Base-by-base conservation (phyloP, 2,888 invertebrate species). In the Luffia ferchaultella region DNA sequence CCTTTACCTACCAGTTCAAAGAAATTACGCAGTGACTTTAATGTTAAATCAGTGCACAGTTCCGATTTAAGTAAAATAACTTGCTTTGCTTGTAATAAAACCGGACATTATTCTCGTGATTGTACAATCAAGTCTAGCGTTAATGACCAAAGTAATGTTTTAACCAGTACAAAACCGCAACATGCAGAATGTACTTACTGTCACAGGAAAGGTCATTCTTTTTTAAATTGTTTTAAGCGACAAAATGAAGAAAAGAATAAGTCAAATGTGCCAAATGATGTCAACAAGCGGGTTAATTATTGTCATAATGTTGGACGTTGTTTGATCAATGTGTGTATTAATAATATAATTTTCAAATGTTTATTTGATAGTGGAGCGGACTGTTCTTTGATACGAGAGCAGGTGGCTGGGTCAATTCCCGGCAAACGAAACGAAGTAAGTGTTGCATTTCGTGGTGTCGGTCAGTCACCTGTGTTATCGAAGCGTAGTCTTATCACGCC, bases 361-460 rank as follows among this genome's bases (percentile, higher is more conserved):
- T 45, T 62, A 1, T 56, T 61, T 42, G 42, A 48, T 19, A 48
- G 42, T 41, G 48, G 19, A 3, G 50, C 55, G 1, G 50, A 50
- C 17, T 51, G 58, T 16, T 60, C 60, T 1, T 41, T 61, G 0
- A 60, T 61, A 19, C 56, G 56, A 0, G 41, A 44, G 30, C 40
- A 50, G 0, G 44, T 55, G 7, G 5, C 58, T 0, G 56, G 55
- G 50, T 45, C 55, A 53, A 48, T 60, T 18, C 30, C 41, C 3
- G 54, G 46, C n/a, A 42, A 54, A 16, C 30, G 16, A 16, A 45
- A 45, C 1, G 56, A 57, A 1, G 51, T 52, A 0, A 50, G 47
- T 49, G 51, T 57, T 15, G 2, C 46, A n/a, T 42, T 62, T 48
- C 45, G 52, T 3, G 61, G 61, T 0, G 53, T 62, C 42, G 55